Percentiles rank a stretch among this genome's conserved stretches.
Conservation (phyloP, 1,140 invertebrate species). For the Euwallacea fornicatus region DNA sequence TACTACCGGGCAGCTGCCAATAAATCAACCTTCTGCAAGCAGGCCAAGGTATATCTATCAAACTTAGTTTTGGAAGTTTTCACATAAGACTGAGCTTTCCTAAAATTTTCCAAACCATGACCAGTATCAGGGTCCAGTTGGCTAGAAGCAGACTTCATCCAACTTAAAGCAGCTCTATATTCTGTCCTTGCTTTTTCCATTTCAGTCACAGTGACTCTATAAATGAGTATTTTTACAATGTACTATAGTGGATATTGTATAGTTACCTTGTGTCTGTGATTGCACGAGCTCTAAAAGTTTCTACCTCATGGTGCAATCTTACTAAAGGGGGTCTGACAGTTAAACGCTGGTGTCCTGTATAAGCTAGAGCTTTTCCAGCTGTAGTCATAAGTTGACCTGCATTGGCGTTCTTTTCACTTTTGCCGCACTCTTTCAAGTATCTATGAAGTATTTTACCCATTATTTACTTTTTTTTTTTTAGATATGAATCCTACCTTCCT, state of each 20-base stretch:
- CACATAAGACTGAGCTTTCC: constrained; percentile 82
- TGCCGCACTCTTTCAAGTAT: constrained; percentile 94
- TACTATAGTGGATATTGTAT: background rate
- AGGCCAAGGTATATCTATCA: constrained; percentile 93
- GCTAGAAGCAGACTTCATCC: constrained; percentile 98
- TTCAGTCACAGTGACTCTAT: constrained; percentile 77
- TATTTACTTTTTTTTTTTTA: background rate
- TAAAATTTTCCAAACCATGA: constrained; percentile 93
- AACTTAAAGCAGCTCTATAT: constrained; percentile 92
- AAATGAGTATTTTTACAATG: background rate
- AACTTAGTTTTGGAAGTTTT: constrained; percentile 82
- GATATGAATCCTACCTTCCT: constrained; percentile 61
- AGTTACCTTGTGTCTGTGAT: constrained; percentile 81
- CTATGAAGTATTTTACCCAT: constrained; percentile 5
- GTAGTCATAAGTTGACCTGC: constrained; percentile 93
- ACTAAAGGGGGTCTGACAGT: constrained; percentile 83
- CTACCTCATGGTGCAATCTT: constrained; percentile 92
- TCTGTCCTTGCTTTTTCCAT: constrained; percentile 97
- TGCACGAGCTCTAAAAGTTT: constrained; percentile 93
- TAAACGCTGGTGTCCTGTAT: constrained; percentile 92
- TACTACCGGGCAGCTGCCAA: constrained; percentile 77
- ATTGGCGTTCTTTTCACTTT: constrained; percentile 77
- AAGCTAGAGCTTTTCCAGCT: constrained; percentile 91
- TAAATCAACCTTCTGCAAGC: constrained; percentile 96
- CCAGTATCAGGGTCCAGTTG: constrained; percentile 96